These are phyloP conservation scores for Pteromalus puparum DNA, from an alignment of 1,140 invertebrate genomes.

Conservation along the genomic window DNA sequence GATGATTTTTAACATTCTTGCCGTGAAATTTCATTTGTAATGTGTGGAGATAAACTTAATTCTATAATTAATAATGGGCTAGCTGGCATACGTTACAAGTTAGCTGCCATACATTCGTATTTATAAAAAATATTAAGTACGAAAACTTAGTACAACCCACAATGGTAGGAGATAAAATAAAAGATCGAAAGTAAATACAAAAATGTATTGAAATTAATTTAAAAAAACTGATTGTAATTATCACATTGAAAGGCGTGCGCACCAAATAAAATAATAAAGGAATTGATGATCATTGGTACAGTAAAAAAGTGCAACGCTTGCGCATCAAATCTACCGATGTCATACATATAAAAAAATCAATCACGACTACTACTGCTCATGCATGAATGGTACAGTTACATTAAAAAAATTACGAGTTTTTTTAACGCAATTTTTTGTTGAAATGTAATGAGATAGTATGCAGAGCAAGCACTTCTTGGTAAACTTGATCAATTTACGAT, in stretches of 20 bases:
- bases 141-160: neutral
- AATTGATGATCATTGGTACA: neutral
- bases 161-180: neutral
- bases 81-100: neutral
- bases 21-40: neutral
- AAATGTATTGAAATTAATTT: neutral
- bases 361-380: too few relatives aligned
- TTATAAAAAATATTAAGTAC: neutral
- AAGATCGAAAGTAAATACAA: neutral
- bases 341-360: too few relatives aligned
- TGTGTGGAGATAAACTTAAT: neutral
- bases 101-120: neutral
- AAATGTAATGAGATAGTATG: too few relatives aligned
- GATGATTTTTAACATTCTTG: neutral
- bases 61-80: neutral
- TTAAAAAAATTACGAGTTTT: too few relatives aligned
- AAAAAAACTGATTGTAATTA: neutral
- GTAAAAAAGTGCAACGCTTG: neutral
- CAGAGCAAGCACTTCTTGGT: too few relatives aligned
- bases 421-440: too few relatives aligned
- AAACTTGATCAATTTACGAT: too few relatives aligned
- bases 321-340: neutral
- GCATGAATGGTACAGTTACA: too few relatives aligned
- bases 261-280: neutral
- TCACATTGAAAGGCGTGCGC: neutral